These are phyloP conservation scores for Cylindroiulus punctatus DNA, from an alignment of 2,888 invertebrate genomes.

Conservation along the genomic window DNA sequence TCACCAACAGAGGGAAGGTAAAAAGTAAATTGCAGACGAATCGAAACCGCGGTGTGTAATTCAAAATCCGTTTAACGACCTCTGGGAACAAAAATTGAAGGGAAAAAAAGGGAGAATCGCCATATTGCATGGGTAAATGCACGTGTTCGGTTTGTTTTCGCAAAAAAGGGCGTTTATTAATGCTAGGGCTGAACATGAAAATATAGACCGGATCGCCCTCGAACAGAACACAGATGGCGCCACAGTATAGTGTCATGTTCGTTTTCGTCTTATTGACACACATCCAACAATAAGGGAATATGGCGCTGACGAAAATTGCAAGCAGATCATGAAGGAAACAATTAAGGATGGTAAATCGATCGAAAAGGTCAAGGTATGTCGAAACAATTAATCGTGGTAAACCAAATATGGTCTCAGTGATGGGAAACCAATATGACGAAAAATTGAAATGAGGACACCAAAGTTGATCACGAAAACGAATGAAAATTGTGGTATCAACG, in stretches of 20 bases:
- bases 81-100: constrained; percentile 15
- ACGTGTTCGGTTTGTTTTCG: constrained; percentile 24
- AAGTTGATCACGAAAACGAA: no score
- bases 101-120: neutral
- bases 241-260: neutral
- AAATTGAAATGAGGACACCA: no score
- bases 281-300: no score
- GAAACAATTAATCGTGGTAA: no score
- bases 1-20: constrained; percentile 35
- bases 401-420: no score
- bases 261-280: no score
- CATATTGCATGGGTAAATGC: constrained; percentile 31
- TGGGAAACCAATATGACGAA: no score
- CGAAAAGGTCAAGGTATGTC: neutral
- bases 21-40: constrained; percentile 44
- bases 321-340: no score
- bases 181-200: neutral
- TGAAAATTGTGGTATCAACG: no score
- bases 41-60: constrained; percentile 41
- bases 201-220: neutral
- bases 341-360: neutral
- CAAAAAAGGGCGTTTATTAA: neutral
- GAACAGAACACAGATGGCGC: neutral
- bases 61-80: constrained; percentile 45
- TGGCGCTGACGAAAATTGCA: no score